Evolutionary conservation across 2,113 vertebrate genomes (phyloP).

Genomic region (Procavia capensis): DNA sequence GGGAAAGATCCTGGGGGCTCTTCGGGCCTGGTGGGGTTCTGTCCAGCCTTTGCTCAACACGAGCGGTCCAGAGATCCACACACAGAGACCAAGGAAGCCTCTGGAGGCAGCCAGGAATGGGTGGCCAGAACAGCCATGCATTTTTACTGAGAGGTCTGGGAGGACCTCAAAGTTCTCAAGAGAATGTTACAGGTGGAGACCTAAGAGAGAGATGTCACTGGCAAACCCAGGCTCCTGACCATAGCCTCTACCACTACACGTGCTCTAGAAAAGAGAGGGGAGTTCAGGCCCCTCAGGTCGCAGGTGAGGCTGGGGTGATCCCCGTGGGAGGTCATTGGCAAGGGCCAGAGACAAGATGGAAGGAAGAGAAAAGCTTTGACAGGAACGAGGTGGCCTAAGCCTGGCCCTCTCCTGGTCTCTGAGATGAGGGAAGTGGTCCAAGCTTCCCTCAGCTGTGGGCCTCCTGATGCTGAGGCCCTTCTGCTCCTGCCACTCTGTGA

Average conservation of each 20-base stretch:
- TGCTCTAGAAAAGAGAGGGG: not conserved
- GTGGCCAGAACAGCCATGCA: not conserved
- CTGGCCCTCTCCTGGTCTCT: not conserved
- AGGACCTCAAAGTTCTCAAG: not conserved
- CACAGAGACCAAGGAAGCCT: not conserved
- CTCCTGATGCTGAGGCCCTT: not conserved
- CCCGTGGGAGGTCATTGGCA: not conserved
- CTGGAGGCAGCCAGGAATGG: not conserved
- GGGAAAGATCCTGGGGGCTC: not conserved
- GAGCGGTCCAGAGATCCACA: not conserved
- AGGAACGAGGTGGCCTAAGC: not conserved
- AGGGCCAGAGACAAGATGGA: not conserved
- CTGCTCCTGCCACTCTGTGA: not conserved
- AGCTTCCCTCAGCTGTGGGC: not conserved
- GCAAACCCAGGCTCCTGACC: not conserved
- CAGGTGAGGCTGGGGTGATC: not conserved
- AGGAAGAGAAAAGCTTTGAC: not conserved
- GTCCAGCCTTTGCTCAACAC: not conserved
- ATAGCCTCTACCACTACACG: fast-evolving
- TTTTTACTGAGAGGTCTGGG: not conserved
- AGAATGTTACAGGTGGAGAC: not conserved
- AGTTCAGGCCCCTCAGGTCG: not conserved
- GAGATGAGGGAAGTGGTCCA: not conserved
- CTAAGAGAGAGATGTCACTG: not conserved
- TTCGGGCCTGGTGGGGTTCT: not conserved